These are phyloP conservation scores for Chelonia mydas DNA, from an alignment of 2,797 vertebrate species.

Conservation along the genomic window DNA sequence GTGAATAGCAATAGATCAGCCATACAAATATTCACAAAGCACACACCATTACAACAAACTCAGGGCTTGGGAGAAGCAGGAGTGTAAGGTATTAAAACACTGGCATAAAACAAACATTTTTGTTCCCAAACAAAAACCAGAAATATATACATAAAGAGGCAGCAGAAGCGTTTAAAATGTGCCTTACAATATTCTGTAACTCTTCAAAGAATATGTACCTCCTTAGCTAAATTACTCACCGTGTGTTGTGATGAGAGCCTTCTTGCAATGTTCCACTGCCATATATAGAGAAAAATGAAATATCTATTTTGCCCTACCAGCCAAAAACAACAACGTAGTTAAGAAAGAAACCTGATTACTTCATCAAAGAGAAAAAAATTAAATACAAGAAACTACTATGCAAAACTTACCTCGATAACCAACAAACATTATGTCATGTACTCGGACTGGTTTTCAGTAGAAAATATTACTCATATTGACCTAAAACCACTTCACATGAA, in stretches of 20 bases:
- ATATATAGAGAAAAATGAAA: background rate
- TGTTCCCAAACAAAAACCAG: background rate
- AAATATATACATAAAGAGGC: background rate
- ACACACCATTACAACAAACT: background rate
- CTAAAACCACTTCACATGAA: background rate
- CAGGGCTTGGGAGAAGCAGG: background rate
- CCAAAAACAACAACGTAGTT: background rate
- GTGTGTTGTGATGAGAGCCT: background rate
- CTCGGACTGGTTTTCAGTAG: background rate
- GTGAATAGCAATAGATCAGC: background rate
- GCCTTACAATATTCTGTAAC: background rate
- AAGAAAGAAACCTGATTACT: background rate
- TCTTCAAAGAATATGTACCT: background rate
- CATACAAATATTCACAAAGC: slow-evolving; percentile 18
- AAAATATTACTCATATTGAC: background rate
- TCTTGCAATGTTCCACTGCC: background rate
- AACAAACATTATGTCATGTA: background rate
- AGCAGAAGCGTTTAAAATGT: background rate
- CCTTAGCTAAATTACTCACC: background rate
- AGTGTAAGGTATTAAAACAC: background rate
- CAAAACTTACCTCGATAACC: background rate
- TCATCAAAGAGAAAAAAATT: background rate
- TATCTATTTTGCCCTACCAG: background rate
- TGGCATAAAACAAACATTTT: background rate
- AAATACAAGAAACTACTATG: background rate